Evolutionary conservation across 2,797 vertebrate species (phyloP), one percentile per base, ranked within the genome.

Genomic region (Enteromius radiatus): DNA sequence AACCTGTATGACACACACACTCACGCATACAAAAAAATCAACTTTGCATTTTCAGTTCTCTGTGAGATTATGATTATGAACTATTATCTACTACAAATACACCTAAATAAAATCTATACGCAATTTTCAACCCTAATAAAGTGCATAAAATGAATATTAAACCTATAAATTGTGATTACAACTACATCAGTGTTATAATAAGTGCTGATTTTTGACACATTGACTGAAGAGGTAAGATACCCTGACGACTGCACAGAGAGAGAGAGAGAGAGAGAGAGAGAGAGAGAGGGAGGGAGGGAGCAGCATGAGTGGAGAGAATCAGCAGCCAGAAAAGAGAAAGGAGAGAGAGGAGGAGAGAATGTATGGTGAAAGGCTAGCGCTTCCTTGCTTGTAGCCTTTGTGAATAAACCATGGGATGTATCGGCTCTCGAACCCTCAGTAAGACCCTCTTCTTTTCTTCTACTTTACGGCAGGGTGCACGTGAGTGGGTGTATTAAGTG

Each of bases 381-480:
- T 95, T 95, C 91, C 93, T 93, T 91, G 91, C 92, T 94, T 93
- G 91, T 94, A 86, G 94, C 94, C 94, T 94, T 93, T 94, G 94
- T 95, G 94, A 95, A 93, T 90, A 94, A 94, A 95, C 91, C 94
- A 95, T 95, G 95, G 95, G 94, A 93, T 95, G 95, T 93, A 95
- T 95, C 91, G 94, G 95, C 93, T 95, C 95, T 89, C 94, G 95
- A 93, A 95, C 88, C 91, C 92, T 95, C 91, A 93, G 95, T 95
- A 95, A 95, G 94, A 92, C 77, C 76, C 88, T 88, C 59, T 80
- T 88, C 73, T 88, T 83, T 86, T 91, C 89, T 90, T 82, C 84
- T 86, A 88, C 85, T 78, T 76, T 41, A 43, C 63, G 80, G 45
- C 63, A 26, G 64, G 56, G 36, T 54, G 76, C 65, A 78, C 33